Evolutionary conservation across 2,888 invertebrate genomes (phyloP).

Genomic region (Onthophagus sagittarius): DNA sequence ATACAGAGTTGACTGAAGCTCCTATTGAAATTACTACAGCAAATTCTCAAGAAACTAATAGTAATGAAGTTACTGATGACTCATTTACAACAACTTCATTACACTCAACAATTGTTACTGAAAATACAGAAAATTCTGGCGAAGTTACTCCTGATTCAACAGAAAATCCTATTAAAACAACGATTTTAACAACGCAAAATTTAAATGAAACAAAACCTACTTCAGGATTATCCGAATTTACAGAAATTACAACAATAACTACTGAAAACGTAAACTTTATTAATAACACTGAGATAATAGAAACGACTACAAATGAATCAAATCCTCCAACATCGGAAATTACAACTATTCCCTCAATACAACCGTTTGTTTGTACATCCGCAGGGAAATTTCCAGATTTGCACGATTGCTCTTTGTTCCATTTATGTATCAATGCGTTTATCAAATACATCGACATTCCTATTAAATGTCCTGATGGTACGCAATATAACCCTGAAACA

Average conservation of each 20-base stretch:
- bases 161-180: too few relatives aligned
- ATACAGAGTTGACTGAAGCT: too few relatives aligned
- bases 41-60: neutral
- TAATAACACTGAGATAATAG: neutral
- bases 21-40: too few relatives aligned
- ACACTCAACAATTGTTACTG: neutral
- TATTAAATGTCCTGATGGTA: constrained; percentile 34
- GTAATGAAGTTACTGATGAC: neutral
- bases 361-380: constrained; percentile 30
- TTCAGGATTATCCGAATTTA: too few relatives aligned
- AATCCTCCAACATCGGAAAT: neutral
- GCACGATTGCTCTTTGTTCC: constrained; percentile 35
- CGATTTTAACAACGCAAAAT: too few relatives aligned
- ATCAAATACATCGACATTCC: constrained; percentile 29
- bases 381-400: constrained; percentile 37
- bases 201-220: too few relatives aligned
- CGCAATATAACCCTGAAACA: constrained; percentile 34
- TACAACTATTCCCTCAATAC: neutral
- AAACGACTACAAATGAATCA: neutral
- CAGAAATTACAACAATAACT: too few relatives aligned
- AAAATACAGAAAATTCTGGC: too few relatives aligned
- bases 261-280: neutral
- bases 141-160: too few relatives aligned
- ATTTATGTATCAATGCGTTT: constrained; percentile 35
- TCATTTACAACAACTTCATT: neutral